Percentiles rank a stretch among this genome's conserved stretches.
Evolutionary conservation across 2,797 vertebrate genomes (phyloP).

Genomic region (Buphagus erythrorhynchus): DNA sequence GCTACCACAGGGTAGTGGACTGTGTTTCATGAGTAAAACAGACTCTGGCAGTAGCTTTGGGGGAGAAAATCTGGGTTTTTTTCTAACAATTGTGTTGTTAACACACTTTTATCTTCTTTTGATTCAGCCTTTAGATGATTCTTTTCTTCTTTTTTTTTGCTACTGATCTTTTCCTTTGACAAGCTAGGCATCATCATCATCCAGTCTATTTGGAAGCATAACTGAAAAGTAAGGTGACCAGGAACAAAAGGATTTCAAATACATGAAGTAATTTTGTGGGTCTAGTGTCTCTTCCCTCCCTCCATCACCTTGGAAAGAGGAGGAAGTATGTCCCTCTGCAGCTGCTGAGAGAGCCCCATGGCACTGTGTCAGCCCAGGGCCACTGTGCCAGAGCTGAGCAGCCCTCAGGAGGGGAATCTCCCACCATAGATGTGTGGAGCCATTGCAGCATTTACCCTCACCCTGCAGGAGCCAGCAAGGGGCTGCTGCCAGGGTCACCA

Average conservation of each 20-base stretch:
- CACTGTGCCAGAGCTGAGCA: background rate
- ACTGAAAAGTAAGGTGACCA: background rate
- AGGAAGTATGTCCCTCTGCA: background rate
- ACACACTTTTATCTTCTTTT: background rate
- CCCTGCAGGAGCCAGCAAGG: background rate
- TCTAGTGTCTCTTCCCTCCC: background rate
- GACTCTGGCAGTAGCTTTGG: background rate
- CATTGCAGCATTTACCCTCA: background rate
- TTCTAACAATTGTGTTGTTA: background rate
- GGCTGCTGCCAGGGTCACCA: background rate
- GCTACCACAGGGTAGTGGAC: background rate
- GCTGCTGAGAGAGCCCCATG: background rate
- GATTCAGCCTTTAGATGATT: background rate
- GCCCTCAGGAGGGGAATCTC: background rate
- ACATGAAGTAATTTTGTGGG: background rate
- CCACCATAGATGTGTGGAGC: rapidly evolving
- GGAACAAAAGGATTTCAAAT: background rate
- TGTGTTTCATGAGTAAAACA: background rate
- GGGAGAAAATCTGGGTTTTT: background rate
- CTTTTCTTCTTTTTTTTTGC: background rate
- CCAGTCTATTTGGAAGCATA: background rate
- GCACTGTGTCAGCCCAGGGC: background rate
- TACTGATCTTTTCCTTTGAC: background rate
- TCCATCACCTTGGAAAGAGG: background rate
- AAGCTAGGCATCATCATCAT: background rate